These are phyloP conservation scores for Trematomus bernacchii DNA, from an alignment of 2,797 vertebrate genomes.

Conservation along the genomic window DNA sequence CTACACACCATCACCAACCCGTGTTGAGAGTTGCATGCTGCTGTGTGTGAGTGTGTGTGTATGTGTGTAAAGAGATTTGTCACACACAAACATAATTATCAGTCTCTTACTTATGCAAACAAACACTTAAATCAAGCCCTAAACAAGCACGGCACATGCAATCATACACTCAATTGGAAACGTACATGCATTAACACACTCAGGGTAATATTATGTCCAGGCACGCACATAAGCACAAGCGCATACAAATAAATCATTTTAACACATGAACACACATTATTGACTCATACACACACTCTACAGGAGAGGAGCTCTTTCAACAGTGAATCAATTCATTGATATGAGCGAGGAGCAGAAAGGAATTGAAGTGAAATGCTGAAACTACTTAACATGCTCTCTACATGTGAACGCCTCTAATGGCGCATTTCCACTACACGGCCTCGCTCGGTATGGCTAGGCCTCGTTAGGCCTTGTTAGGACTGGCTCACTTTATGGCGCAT, in stretches of 20 bases:
- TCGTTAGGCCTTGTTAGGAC: too few species aligned
- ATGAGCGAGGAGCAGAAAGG: conserved; percentile 48
- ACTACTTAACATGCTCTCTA: neutral
- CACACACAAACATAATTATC: neutral
- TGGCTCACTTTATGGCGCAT: too few species aligned
- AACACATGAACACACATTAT: conserved; percentile 1
- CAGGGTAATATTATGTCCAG: neutral
- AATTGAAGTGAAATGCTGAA: conserved; percentile 23
- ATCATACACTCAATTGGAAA: neutral
- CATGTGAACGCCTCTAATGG: too few species aligned
- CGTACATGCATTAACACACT: neutral
- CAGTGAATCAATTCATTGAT: conserved; percentile 51
- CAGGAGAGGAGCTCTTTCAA: conserved; percentile 23
- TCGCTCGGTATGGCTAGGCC: too few species aligned
- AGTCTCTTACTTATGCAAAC: neutral
- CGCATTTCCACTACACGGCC: too few species aligned
- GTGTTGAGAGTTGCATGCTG: neutral
- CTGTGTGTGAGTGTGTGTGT: neutral
- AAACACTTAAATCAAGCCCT: neutral
- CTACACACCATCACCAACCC: conserved; percentile 28
- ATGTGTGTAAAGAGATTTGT: neutral
- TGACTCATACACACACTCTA: conserved; percentile 15
- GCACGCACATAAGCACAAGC: neutral
- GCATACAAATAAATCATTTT: neutral
- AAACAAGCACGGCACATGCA: neutral